phyloP scores from a whole-genome alignment of 1,140 invertebrate genomes.

The Drosophila oshimai region DNA sequence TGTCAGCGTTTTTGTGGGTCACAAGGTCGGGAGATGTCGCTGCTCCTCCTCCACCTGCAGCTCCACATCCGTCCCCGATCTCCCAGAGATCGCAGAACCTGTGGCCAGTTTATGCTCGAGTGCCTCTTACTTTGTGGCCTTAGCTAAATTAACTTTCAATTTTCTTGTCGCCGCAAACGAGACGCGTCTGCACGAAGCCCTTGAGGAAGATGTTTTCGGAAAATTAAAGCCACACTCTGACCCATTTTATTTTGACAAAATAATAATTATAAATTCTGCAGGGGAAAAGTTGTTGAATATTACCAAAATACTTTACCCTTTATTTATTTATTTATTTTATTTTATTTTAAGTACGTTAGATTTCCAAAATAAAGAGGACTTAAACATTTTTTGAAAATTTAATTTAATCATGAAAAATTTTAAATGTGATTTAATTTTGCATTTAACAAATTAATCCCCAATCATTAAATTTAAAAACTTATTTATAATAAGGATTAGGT shows the following conservation, averaged over 20 bases:
- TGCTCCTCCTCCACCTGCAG: neutral
- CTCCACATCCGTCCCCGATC: neutral
- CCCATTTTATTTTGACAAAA: neutral
- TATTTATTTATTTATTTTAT: too few relatives aligned
- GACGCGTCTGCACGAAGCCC: neutral
- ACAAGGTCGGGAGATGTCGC: constrained; percentile 39
- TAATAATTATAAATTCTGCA: too few relatives aligned
- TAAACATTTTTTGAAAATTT: too few relatives aligned
- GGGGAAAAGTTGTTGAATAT: too few relatives aligned
- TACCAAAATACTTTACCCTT: too few relatives aligned
- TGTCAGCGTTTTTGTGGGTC: constrained; percentile 57
- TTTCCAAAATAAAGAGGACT: too few relatives aligned
- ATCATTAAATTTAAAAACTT: too few relatives aligned
- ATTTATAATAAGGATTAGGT: too few relatives aligned
- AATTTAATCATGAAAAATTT: too few relatives aligned
- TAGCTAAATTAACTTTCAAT: constrained; percentile 56
- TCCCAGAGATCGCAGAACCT: constrained; percentile 26
- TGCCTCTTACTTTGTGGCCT: constrained; percentile 53
- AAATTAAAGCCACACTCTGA: neutral
- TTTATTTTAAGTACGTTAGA: too few relatives aligned
- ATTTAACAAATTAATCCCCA: too few relatives aligned
- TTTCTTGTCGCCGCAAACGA: constrained; percentile 1
- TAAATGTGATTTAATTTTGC: too few relatives aligned
- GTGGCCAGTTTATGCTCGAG: neutral
- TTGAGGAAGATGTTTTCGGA: neutral